Conservation (phyloP, 2,797 vertebrate genomes). For the Phoxinus dragarum region DNA sequence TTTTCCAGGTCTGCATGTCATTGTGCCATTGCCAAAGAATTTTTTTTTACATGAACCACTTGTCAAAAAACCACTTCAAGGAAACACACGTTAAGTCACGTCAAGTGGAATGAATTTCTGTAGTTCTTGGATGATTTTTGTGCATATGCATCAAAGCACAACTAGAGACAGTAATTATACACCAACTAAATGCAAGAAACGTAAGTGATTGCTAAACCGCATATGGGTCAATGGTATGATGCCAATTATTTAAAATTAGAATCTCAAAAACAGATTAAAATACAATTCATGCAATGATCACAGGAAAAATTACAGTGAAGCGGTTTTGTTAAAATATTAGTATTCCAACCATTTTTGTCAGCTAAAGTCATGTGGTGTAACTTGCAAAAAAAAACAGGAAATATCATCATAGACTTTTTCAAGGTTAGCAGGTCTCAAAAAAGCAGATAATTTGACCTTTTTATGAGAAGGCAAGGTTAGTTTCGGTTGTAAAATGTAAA, state of each 20-base stretch:
- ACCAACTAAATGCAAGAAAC: not conserved
- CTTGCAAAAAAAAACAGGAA: not conserved
- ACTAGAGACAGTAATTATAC: conserved; percentile 23
- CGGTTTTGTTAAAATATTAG: not conserved
- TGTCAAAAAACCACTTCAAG: conserved; percentile 30
- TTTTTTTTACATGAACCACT: not conserved
- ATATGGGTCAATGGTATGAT: not conserved
- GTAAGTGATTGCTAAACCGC: not conserved
- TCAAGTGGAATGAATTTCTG: conserved; percentile 18
- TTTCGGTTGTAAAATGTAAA: not conserved
- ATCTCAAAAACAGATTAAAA: not conserved
- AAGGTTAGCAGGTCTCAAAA: not conserved
- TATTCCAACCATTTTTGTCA: not conserved
- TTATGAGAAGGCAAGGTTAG: not conserved
- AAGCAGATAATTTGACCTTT: not conserved
- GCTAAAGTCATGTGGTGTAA: not conserved
- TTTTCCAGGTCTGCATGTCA: conserved; percentile 17
- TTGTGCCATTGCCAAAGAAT: not conserved
- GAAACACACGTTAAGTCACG: not conserved
- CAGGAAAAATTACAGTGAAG: not conserved
- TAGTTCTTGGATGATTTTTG: conserved; percentile 13
- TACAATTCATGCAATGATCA: not conserved
- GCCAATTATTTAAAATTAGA: not conserved
- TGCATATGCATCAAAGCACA: conserved; percentile 12
- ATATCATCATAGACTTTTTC: not conserved